phyloP scores from a whole-genome alignment of 2,888 invertebrate genomes.

The Oxytorus armatus region DNA sequence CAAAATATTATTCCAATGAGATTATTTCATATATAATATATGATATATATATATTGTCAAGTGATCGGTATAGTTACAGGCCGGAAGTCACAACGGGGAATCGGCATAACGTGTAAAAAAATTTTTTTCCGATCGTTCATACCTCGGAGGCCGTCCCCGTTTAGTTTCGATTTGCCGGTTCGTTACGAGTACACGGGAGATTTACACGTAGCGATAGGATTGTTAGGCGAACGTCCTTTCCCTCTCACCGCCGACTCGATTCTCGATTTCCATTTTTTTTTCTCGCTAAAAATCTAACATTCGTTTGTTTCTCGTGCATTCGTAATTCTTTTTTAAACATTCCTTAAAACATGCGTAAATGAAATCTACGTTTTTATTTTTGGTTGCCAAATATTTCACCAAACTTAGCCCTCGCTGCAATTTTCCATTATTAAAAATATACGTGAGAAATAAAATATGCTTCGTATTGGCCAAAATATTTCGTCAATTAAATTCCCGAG shows the following conservation, averaged over 20 bases:
- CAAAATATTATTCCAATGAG: too few relatives aligned
- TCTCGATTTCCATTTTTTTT: slow-evolving; percentile 50
- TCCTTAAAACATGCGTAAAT: too few relatives aligned
- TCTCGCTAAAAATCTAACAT: background rate
- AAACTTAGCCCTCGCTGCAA: too few relatives aligned
- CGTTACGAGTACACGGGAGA: slow-evolving; percentile 81
- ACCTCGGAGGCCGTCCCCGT: slow-evolving; percentile 73
- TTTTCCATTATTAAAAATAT: too few relatives aligned
- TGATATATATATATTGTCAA: background rate
- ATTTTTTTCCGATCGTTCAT: slow-evolving; percentile 68
- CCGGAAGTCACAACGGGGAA: slow-evolving; percentile 65
- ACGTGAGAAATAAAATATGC: too few relatives aligned
- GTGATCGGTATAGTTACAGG: background rate
- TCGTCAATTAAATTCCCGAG: background rate
- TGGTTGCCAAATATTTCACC: too few relatives aligned
- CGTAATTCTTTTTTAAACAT: background rate
- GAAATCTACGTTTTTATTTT: too few relatives aligned
- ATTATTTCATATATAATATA: too few relatives aligned
- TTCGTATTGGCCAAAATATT: too few relatives aligned
- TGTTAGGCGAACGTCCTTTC: slow-evolving; percentile 72
- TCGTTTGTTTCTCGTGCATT: background rate
- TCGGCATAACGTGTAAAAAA: slow-evolving; percentile 67
- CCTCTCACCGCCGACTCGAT: slow-evolving; percentile 18
- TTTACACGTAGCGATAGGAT: slow-evolving; percentile 82
- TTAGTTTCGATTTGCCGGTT: slow-evolving; percentile 83